Evolutionary conservation across 2,888 invertebrate genomes (phyloP).

Genomic region (Leucozona laternaria): DNA sequence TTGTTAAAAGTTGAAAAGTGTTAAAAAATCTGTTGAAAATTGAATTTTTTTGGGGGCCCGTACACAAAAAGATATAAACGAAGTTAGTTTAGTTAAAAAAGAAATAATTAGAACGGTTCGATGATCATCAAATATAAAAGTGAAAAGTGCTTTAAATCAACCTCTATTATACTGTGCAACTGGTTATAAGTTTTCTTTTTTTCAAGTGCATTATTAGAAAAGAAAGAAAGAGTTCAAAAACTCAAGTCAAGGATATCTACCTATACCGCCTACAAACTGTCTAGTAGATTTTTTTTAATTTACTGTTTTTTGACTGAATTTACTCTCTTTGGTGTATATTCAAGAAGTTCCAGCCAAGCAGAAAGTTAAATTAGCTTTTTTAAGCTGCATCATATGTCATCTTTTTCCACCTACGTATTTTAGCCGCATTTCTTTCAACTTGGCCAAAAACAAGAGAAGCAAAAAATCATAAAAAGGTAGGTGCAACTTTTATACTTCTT

Average conservation of each 20-base stretch:
- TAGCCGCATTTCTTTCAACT: conserved; percentile 44
- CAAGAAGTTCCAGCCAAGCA: conserved; percentile 27
- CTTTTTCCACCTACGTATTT: conserved; percentile 67
- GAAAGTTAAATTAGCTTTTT: conserved; percentile 57
- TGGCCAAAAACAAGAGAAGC: conserved; percentile 5
- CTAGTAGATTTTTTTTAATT: conserved; percentile 9
- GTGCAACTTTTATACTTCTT: conserved; percentile 47
- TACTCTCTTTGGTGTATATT: background rate
- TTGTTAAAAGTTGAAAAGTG: conserved; percentile 24
- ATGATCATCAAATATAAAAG: conserved; percentile 42
- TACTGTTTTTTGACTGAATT: background rate
- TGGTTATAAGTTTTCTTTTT: conserved; percentile 11
- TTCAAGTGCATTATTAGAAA: conserved; percentile 32
- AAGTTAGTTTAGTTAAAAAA: conserved; percentile 1
- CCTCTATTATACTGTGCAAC: background rate
- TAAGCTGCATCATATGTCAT: conserved; percentile 71
- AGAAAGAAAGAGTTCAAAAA: conserved; percentile 48
- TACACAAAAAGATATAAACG: conserved; percentile 4
- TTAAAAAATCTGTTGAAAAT: conserved; percentile 28
- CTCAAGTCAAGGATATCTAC: conserved; percentile 65
- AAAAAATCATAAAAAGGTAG: conserved; percentile 43
- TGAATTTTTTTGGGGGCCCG: conserved; percentile 39
- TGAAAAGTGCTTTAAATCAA: conserved; percentile 36
- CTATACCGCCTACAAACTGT: conserved; percentile 52
- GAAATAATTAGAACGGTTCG: conserved; percentile 3